Percentiles rank a stretch among this genome's conserved stretches.
These are phyloP conservation scores for Oncorhynchus masou DNA, from an alignment of 2,113 vertebrate species.

Conservation along the genomic window DNA sequence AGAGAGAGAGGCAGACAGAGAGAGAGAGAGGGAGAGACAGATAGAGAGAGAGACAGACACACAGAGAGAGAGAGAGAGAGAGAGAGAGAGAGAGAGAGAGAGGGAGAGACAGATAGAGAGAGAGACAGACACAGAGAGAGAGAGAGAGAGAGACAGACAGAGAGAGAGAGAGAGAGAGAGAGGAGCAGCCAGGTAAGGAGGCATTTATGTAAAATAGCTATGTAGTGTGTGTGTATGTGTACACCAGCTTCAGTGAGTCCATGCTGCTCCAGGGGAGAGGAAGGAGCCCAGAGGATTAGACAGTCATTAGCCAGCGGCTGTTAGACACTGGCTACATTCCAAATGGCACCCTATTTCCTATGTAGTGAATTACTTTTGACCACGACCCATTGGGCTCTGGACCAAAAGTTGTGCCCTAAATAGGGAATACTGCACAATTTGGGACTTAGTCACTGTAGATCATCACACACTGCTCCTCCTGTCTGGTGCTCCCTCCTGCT, in stretches of 20 bases:
- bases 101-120: too few relatives aligned
- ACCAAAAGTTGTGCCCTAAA: too few relatives aligned
- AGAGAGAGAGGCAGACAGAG: background rate
- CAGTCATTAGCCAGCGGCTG: conserved; percentile 3
- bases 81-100: too few relatives aligned
- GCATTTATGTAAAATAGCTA: background rate
- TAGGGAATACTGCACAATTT: too few relatives aligned
- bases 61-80: too few relatives aligned
- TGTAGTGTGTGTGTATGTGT: background rate
- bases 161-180: background rate
- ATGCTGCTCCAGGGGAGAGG: background rate
- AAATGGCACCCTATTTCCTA: too few relatives aligned
- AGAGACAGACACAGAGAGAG: too few relatives aligned
- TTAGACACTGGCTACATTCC: background rate
- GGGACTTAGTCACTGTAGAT: background rate
- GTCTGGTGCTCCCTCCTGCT: too few relatives aligned
- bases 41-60: background rate
- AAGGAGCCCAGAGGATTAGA: background rate
- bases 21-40: background rate
- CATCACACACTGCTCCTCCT: background rate
- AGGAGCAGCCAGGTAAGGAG: background rate
- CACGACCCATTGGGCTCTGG: too few relatives aligned
- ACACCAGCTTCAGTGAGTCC: background rate
- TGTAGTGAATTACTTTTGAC: too few relatives aligned
- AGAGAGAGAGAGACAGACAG: too few relatives aligned